Evolutionary conservation across 2,113 vertebrate species (phyloP).

Genomic region (Maccullochella peelii): DNA sequence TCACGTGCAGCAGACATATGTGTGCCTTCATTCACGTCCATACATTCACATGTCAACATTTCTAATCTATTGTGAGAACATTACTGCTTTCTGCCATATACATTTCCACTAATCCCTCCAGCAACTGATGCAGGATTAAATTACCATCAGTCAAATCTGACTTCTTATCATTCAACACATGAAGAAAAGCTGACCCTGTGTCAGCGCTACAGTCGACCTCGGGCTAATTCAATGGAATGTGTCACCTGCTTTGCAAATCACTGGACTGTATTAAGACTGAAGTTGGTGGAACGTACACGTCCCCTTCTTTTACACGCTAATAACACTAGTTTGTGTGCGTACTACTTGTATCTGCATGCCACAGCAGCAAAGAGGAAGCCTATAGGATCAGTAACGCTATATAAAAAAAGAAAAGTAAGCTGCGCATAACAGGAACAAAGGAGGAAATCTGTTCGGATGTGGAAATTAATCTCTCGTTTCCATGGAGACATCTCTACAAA

Average conservation of each 20-base stretch:
- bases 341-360: constrained; percentile 27
- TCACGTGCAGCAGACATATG: constrained; percentile 2
- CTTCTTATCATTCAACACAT: constrained; percentile 66
- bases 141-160: constrained; percentile 68
- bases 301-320: background rate
- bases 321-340: constrained; percentile 9
- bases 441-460: constrained; percentile 33
- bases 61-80: constrained; percentile 68
- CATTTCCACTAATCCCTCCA: constrained; percentile 67
- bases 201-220: constrained; percentile 35
- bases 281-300: constrained; percentile 30
- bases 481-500: constrained; percentile 45
- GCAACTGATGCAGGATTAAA: constrained; percentile 61
- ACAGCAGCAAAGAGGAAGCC: constrained; percentile 14
- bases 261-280: constrained; percentile 29
- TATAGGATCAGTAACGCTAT: constrained; percentile 30
- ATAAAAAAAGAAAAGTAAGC: constrained; percentile 27
- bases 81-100: constrained; percentile 61
- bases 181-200: constrained; percentile 56
- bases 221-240: constrained; percentile 71
- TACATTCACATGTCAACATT: constrained; percentile 67
- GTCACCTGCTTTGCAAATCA: constrained; percentile 65
- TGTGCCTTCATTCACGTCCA: constrained; percentile 25
- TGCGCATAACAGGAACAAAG: background rate
- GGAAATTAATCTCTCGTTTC: constrained; percentile 54